A percentile compares a stretch with the other conserved stretches of the same genome.
Conservation (phyloP, 2,113 vertebrate species). For the Nannospalax galili region DNA sequence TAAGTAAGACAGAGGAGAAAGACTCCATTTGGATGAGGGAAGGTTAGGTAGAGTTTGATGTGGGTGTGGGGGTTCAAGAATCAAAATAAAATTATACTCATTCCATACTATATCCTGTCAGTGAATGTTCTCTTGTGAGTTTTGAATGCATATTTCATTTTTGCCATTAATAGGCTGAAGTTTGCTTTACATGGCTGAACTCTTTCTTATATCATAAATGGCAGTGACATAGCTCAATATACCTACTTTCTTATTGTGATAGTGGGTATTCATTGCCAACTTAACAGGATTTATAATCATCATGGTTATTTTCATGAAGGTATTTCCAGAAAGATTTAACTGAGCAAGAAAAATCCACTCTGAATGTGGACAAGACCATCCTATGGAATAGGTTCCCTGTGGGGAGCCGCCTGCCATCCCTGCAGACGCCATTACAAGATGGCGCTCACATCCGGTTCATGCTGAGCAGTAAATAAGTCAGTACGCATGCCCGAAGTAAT, state of each 20-base stretch:
- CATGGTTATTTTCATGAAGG: neutral
- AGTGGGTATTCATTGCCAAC: fast-evolving
- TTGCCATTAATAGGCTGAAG: neutral
- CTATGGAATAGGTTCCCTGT: too few relatives aligned
- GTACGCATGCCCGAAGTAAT: too few relatives aligned
- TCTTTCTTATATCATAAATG: neutral
- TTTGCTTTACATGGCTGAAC: neutral
- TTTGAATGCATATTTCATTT: neutral
- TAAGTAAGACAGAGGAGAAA: fast-evolving
- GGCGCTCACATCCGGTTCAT: too few relatives aligned
- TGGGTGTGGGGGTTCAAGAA: fast-evolving
- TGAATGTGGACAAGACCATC: neutral
- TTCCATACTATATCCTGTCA: neutral
- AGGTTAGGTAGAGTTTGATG: neutral
- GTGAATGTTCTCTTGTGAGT: neutral
- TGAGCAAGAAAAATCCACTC: neutral
- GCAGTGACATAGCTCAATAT: neutral
- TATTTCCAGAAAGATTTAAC: neutral
- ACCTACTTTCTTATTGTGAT: neutral
- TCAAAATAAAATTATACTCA: neutral
- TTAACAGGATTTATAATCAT: neutral
- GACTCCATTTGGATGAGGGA: neutral
- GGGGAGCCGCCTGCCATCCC: too few relatives aligned
- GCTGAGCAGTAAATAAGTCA: too few relatives aligned
- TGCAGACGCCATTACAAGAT: too few relatives aligned